phyloP scores from a whole-genome alignment of 2,797 vertebrate genomes.

The Myiothlypis chrysogaster region DNA sequence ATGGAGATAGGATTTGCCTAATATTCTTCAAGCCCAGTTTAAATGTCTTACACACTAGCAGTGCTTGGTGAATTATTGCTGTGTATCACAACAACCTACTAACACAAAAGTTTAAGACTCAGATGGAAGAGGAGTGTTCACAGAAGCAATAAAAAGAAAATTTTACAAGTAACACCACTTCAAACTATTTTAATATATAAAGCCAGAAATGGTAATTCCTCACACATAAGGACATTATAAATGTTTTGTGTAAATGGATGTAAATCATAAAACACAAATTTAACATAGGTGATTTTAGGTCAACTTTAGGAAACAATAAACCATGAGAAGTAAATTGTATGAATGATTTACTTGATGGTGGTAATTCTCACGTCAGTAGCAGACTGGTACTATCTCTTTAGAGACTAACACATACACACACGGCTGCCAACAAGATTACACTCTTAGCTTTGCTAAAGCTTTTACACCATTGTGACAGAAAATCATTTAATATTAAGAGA shows the following conservation, averaged over 20 bases:
- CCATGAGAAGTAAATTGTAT: not conserved
- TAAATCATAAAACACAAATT: not conserved
- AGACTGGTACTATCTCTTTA: not conserved
- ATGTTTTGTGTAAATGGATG: not conserved
- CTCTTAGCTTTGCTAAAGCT: not conserved
- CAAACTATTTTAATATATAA: not conserved
- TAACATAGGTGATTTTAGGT: not conserved
- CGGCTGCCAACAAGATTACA: not conserved
- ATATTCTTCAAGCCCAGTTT: not conserved
- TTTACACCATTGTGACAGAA: not conserved
- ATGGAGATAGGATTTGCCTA: not conserved
- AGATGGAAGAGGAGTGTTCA: not conserved
- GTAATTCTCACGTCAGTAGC: not conserved
- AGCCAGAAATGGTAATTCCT: not conserved
- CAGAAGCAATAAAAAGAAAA: not conserved
- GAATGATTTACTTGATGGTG: not conserved
- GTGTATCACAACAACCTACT: not conserved
- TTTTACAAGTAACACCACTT: not conserved
- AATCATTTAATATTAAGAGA: not conserved
- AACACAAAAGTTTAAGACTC: not conserved
- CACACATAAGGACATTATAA: not conserved
- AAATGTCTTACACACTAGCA: not conserved
- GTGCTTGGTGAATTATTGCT: not conserved
- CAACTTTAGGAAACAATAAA: not conserved
- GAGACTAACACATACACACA: not conserved